These are phyloP conservation scores for Heterodera filipjevi DNA, from an alignment of 2,888 invertebrate species.

Conservation along the genomic window DNA sequence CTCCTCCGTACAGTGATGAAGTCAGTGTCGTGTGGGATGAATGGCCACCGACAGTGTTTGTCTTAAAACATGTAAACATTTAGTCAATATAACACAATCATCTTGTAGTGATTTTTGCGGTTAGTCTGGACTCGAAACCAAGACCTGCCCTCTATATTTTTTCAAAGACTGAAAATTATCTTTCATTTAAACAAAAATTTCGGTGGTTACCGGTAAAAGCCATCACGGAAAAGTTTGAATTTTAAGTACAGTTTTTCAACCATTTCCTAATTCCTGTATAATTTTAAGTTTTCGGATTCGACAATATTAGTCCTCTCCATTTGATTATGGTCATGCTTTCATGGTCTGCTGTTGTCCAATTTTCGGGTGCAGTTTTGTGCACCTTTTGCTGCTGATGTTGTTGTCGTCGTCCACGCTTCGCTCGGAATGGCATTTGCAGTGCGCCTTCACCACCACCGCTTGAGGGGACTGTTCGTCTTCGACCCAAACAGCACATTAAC, in stretches of 20 bases:
- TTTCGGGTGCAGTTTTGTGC: neutral
- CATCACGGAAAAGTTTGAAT: no score
- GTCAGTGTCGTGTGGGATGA: constrained; percentile 8
- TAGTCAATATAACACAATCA: neutral
- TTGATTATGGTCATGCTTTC: no score
- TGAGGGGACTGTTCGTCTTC: neutral
- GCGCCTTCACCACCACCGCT: neutral
- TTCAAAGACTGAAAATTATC: no score
- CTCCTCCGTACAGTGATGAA: constrained; percentile 8
- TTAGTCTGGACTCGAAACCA: no score
- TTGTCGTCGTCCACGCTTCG: constrained; percentile 11
- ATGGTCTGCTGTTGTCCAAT: neutral
- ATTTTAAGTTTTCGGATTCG: no score
- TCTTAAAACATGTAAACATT: neutral
- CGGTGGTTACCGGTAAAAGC: no score
- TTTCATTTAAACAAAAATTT: no score
- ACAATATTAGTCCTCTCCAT: no score
- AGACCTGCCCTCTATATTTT: no score
- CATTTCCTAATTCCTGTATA: no score
- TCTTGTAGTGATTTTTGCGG: no score
- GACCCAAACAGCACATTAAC: constrained; percentile 1
- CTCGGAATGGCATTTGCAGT: neutral
- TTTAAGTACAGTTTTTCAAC: no score
- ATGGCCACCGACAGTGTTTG: neutral
- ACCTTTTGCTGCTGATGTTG: neutral